phyloP scores from a whole-genome alignment of 1,140 invertebrate genomes.

The Drosophila malerkotliana region DNA sequence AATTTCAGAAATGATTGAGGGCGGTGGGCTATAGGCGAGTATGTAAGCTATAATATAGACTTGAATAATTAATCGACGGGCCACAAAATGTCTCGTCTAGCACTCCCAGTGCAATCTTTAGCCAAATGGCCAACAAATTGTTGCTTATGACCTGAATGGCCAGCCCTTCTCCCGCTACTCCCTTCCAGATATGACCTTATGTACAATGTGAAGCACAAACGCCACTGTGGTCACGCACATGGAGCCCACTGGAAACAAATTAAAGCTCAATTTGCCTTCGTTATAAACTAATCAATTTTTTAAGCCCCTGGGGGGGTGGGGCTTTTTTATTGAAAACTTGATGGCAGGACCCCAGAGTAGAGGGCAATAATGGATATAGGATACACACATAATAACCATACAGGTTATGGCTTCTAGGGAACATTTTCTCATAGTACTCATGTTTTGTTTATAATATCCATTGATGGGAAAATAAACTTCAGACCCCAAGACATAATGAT shows the following conservation, averaged over 20 bases:
- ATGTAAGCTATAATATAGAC: background rate
- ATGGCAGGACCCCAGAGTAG: constrained; percentile 40
- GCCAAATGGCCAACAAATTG: constrained; percentile 52
- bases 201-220: constrained; percentile 22
- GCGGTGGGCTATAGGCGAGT: background rate
- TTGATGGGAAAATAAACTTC: constrained; percentile 37
- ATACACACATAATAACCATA: background rate
- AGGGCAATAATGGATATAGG: constrained; percentile 20
- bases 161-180: constrained; percentile 8
- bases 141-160: constrained; percentile 34
- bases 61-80: constrained; percentile 54
- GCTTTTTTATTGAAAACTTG: constrained; percentile 36
- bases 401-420: background rate
- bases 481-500: constrained; percentile 13
- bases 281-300: constrained; percentile 63
- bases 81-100: constrained; percentile 13
- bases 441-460: constrained; percentile 36
- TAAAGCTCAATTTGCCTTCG: constrained; percentile 63
- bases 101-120: constrained; percentile 37
- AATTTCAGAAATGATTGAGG: constrained; percentile 12
- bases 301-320: background rate
- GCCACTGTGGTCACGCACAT: constrained; percentile 43
- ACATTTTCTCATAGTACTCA: background rate
- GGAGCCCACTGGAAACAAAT: constrained; percentile 43
- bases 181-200: constrained; percentile 34